These are phyloP conservation scores for Parazoanthus atlanticus DNA, from an alignment of 92 coral and sea anemone genomes.

Conservation along the genomic window DNA sequence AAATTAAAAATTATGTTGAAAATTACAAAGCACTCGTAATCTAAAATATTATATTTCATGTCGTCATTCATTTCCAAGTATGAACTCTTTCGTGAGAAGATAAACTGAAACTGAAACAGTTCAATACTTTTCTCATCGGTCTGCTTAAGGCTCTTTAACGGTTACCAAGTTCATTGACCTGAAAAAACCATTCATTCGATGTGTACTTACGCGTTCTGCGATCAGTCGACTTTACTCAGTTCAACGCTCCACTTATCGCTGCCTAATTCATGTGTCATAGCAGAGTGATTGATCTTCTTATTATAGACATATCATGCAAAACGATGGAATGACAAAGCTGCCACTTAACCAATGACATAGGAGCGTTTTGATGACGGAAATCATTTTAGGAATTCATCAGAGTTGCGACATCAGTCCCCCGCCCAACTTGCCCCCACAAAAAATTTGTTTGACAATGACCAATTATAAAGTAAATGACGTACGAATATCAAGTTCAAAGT, in stretches of 20 bases:
- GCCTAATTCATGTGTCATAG: not conserved
- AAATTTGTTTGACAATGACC: not conserved
- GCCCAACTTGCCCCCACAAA: not conserved
- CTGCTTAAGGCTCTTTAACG: not conserved
- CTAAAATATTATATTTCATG: not conserved
- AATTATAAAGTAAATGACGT: not conserved
- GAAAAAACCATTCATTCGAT: not conserved
- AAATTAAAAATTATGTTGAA: not conserved
- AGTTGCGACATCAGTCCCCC: not conserved
- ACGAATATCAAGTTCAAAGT: not conserved
- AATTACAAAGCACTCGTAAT: not conserved
- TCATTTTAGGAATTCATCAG: not conserved
- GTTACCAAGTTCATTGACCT: not conserved
- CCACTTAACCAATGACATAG: not conserved
- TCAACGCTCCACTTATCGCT: not conserved
- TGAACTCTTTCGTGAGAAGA: not conserved
- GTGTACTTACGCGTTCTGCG: not conserved
- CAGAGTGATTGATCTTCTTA: constrained; percentile 1
- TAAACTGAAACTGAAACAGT: not conserved
- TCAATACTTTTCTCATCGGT: not conserved
- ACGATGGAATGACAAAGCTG: not conserved
- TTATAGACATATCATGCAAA: not conserved
- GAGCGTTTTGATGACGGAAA: not conserved
- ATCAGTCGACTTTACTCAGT: not conserved
- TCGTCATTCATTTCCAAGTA: not conserved